These are phyloP conservation scores for Notodonta dromedarius DNA, from an alignment of 2,888 invertebrate genomes.

Conservation along the genomic window DNA sequence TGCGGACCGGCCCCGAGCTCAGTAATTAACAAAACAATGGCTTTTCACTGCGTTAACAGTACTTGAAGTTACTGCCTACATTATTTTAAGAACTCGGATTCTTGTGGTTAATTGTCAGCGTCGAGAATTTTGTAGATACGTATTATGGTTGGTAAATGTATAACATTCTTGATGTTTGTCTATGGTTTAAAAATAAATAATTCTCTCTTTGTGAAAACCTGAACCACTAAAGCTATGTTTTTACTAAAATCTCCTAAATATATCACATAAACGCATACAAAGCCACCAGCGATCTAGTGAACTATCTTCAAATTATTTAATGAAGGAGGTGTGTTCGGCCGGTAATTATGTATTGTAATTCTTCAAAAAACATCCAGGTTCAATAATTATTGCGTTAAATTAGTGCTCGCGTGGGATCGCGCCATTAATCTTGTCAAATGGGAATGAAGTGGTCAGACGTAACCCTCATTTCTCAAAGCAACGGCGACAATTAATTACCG, in stretches of 20 bases:
- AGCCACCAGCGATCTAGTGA: too few species aligned
- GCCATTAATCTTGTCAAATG: constrained; percentile 69
- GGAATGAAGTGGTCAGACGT: constrained; percentile 74
- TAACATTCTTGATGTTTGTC: too few species aligned
- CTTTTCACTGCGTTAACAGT: constrained; percentile 68
- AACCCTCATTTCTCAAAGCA: constrained; percentile 72
- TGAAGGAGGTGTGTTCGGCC: too few species aligned
- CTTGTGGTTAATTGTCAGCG: constrained; percentile 47
- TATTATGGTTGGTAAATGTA: constrained; percentile 15
- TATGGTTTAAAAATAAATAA: too few species aligned
- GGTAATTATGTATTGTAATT: neutral
- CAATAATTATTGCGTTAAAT: constrained; percentile 51
- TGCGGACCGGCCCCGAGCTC: constrained; percentile 63
- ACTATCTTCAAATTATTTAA: too few species aligned
- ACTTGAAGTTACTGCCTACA: constrained; percentile 65
- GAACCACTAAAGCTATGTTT: too few species aligned
- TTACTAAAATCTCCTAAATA: too few species aligned
- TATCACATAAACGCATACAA: too few species aligned
- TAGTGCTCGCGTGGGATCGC: constrained; percentile 59
- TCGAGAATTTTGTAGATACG: constrained; percentile 31
- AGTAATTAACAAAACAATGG: constrained; percentile 78
- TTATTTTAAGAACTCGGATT: constrained; percentile 63
- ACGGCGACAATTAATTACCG: constrained; percentile 64
- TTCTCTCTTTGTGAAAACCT: too few species aligned
- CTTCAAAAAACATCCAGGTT: constrained; percentile 17